Conservation (phyloP, 2,113 vertebrate genomes). For the Ptilorrhoa leucosticta region DNA sequence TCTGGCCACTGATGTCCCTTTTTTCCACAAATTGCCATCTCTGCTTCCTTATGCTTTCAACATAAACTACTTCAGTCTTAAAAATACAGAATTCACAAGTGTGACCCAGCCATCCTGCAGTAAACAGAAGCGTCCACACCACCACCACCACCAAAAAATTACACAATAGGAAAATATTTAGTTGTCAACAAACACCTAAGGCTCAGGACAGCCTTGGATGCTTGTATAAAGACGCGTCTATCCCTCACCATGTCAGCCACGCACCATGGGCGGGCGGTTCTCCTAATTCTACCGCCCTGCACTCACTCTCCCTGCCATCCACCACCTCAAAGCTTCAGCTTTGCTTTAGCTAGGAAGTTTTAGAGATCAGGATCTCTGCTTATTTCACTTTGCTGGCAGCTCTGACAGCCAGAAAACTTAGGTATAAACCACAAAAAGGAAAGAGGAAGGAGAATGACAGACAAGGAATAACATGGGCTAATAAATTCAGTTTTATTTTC, state of each 20-base stretch:
- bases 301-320: not conserved
- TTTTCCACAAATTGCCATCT: not conserved
- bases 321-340: not conserved
- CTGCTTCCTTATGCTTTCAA: not conserved
- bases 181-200: not conserved
- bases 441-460: not conserved
- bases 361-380: not conserved
- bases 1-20: not conserved
- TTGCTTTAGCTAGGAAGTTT: not conserved
- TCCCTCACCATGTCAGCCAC: not conserved
- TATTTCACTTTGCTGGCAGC: not conserved
- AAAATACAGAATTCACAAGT: not conserved
- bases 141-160: not conserved
- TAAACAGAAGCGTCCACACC: not conserved
- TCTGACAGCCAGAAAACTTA: not conserved
- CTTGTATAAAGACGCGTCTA: not conserved
- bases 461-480: not conserved
- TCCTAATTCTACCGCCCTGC: not conserved
- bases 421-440: not conserved
- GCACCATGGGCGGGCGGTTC: not conserved
- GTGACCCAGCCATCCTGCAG: not conserved
- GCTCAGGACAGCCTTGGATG: not conserved
- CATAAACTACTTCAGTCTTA: not conserved
- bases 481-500: constrained; percentile 1
- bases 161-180: not conserved